A percentile compares a stretch with the other conserved stretches of the same genome.
These are phyloP conservation scores for Bradynema listronoti DNA, from an alignment of 1,140 invertebrate species.

Conservation along the genomic window DNA sequence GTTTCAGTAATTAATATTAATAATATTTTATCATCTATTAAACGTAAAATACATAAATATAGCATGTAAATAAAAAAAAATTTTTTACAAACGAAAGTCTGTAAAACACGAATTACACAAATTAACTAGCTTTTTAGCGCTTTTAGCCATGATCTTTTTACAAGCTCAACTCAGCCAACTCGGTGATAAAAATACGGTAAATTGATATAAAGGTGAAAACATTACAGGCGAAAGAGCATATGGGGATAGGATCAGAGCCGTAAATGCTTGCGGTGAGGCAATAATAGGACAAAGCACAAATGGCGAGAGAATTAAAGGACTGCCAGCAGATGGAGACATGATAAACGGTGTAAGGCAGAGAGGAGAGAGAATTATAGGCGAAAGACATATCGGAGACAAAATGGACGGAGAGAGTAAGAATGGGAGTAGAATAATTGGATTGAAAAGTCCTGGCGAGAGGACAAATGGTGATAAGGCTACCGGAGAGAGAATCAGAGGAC, in stretches of 20 bases:
- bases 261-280: conserved; percentile 9
- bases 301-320: conserved; percentile 1
- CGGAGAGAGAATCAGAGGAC: conserved; percentile 32
- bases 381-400: conserved; percentile 6
- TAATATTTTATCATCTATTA: too few relatives aligned
- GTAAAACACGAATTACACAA: too few relatives aligned
- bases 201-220: conserved; percentile 6
- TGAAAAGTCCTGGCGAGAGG: conserved; percentile 31
- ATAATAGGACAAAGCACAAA: background rate
- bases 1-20: too few relatives aligned
- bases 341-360: conserved; percentile 30
- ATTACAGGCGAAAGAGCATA: conserved; percentile 29
- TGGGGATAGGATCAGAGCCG: conserved; percentile 24
- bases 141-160: too few relatives aligned
- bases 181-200: conserved; percentile 24
- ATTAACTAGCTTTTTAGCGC: too few relatives aligned
- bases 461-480: conserved; percentile 43
- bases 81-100: too few relatives aligned
- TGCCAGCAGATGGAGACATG: conserved; percentile 29
- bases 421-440: conserved; percentile 4
- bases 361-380: background rate
- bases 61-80: too few relatives aligned
- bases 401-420: conserved; percentile 5
- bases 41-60: too few relatives aligned
- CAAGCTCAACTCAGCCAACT: conserved; percentile 36